phyloP scores from a whole-genome alignment of 2,113 vertebrate genomes.

The Cercopithecus mona region DNA sequence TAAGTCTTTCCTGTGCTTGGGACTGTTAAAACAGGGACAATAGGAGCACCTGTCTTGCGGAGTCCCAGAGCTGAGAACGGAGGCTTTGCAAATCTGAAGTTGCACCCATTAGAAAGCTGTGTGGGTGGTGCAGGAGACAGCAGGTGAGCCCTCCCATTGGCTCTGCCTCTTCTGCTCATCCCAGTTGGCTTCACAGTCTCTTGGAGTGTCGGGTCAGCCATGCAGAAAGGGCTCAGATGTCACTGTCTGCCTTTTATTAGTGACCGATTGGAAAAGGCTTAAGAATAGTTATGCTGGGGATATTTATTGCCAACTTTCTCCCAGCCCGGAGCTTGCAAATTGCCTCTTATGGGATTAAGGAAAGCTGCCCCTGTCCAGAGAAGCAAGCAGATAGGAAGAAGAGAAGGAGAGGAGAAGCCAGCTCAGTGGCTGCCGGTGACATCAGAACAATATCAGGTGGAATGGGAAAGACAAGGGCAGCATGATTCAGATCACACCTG shows the following conservation, averaged over 20 bases:
- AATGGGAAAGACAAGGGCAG: background rate
- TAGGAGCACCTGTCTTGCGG: background rate
- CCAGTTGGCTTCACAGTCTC: constrained; percentile 37
- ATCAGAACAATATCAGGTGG: accelerated
- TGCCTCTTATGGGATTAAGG: constrained; percentile 63
- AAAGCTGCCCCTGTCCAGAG: background rate
- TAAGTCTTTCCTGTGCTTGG: background rate
- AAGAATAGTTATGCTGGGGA: constrained; percentile 48
- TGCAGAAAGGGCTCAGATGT: constrained; percentile 79
- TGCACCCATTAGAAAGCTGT: constrained; percentile 57
- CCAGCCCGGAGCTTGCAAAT: constrained; percentile 44
- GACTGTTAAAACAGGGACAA: too few species aligned
- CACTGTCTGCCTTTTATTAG: constrained; percentile 70
- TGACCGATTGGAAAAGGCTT: constrained; percentile 64
- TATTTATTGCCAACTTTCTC: constrained; percentile 71
- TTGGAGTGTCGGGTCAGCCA: constrained; percentile 69
- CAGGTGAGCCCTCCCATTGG: background rate
- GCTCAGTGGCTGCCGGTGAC: background rate
- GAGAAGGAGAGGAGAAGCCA: background rate
- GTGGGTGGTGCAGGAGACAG: too few species aligned
- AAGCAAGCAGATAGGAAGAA: constrained; percentile 1
- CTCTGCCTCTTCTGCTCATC: constrained; percentile 58
- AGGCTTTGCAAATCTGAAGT: constrained; percentile 39
- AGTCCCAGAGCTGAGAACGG: background rate
- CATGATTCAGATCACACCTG: background rate